These are phyloP conservation scores for Dinomys branickii DNA, from an alignment of 2,113 vertebrate genomes.

Conservation along the genomic window DNA sequence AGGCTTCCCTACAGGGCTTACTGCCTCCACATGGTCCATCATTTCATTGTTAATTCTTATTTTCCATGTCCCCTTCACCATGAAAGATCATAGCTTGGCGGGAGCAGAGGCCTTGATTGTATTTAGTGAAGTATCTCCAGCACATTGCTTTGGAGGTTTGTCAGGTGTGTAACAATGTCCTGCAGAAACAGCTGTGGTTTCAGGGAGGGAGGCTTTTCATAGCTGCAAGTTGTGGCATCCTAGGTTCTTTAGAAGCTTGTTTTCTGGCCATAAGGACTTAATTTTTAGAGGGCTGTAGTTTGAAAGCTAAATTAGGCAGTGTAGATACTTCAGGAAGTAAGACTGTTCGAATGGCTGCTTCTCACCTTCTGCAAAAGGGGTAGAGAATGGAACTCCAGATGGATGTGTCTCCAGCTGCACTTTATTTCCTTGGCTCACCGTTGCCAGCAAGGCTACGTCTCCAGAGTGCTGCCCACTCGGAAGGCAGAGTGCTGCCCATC, in stretches of 20 bases:
- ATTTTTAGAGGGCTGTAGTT: background rate
- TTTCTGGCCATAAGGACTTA: background rate
- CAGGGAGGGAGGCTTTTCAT: background rate
- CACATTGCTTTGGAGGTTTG: background rate
- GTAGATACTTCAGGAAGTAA: background rate
- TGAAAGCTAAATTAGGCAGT: background rate
- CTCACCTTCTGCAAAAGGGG: too few species aligned
- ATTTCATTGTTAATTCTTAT: background rate
- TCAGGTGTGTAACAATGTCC: background rate
- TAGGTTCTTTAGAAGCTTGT: background rate
- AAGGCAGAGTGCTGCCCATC: background rate
- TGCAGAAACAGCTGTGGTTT: background rate
- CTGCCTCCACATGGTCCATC: fast-evolving
- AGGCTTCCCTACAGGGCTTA: fast-evolving
- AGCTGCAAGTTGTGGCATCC: background rate
- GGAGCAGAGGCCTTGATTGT: background rate
- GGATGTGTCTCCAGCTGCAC: background rate
- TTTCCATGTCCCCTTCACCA: background rate
- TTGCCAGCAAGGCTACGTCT: background rate
- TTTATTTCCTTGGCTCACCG: background rate
- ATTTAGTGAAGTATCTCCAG: background rate
- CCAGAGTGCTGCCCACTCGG: background rate
- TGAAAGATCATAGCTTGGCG: background rate
- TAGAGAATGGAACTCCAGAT: background rate
- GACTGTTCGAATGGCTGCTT: background rate